Evolutionary conservation across 2,113 vertebrate genomes (phyloP), one percentile per base, ranked within the genome.

Genomic region (Phaethornis superciliosus): DNA sequence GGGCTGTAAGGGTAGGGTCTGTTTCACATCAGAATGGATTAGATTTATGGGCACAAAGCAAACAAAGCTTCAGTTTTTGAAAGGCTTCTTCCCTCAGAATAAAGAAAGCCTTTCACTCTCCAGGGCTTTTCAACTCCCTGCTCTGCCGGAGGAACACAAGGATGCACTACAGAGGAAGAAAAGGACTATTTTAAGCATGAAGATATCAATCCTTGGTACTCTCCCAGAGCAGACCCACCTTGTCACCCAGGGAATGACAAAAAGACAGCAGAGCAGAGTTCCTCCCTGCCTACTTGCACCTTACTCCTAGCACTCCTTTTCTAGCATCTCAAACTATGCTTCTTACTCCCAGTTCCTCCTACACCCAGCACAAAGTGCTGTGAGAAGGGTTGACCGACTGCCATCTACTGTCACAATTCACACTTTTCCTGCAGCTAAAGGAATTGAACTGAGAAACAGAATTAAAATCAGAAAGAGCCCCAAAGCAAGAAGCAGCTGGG

Each of bases 361-460:
- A 14, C 0, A 1, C 44, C 35, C 56, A 21, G 71, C 65, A 15
- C 23, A 4, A 7, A 0, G 7, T 6, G 35, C 62, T 13, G 60
- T 7, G 46, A 83, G 68, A 15, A 33, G 82, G 93, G 44, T 54
- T 92, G 49, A 58, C 5, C 82, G 62, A 80, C 76, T 90, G 93
- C 93, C 91, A 94, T 18, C 91, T 94, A 56, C 95, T 42, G 95
- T 47, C 58, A 14, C 58, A 30, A 24, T 6, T 27, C 13, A 9
- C 81, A n/a, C 32, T 55, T 42, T 10, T 65, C 52, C 77, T 58
- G 2, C 37, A 1, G 19, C 26, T 18, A 2, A 4, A 78, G 42
- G 42, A 21, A 59, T 26, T 32, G 7, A 72, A 30, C 18, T 0
- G 18, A 35, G 20, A 42, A 69, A 62, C 2, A 67, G 62, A 49